phyloP scores from a whole-genome alignment of 1,140 invertebrate genomes.

The Drosophila guanche region DNA sequence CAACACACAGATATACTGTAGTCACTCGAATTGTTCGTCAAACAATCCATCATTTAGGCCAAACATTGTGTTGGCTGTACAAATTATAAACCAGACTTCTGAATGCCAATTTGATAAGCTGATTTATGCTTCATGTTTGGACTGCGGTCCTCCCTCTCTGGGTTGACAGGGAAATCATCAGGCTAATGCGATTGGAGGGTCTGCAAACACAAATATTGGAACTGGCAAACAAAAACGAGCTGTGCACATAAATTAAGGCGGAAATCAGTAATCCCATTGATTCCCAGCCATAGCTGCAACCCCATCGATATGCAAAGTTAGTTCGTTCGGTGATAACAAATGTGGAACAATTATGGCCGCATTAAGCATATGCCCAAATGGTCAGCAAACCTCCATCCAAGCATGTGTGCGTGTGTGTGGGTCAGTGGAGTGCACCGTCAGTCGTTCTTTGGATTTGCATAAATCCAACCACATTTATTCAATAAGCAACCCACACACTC shows the following conservation, averaged over 20 bases:
- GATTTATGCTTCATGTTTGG: conserved; percentile 63
- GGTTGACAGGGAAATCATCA: conserved; percentile 69
- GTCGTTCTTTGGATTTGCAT: conserved; percentile 60
- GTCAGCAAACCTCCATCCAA: conserved; percentile 19
- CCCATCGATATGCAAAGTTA: conserved; percentile 49
- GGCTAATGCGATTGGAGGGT: conserved; percentile 65
- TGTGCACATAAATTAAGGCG: conserved; percentile 46
- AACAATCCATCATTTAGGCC: conserved; percentile 53
- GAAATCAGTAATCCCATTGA: conserved; percentile 47
- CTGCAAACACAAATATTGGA: conserved; percentile 57
- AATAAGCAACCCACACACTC: conserved; percentile 50
- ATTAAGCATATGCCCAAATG: conserved; percentile 61
- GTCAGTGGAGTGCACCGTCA: conserved; percentile 29
- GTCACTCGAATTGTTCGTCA: conserved; percentile 24
- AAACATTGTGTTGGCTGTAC: conserved; percentile 49
- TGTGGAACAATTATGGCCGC: conserved; percentile 69
- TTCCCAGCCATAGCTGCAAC: conserved; percentile 33
- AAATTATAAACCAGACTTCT: conserved; percentile 60
- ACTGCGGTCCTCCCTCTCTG: conserved; percentile 23
- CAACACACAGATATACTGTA: background rate
- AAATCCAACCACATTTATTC: conserved; percentile 71
- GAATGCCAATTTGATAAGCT: conserved; percentile 66
- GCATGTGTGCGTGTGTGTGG: background rate
- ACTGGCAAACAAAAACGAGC: conserved; percentile 60
- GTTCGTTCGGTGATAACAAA: conserved; percentile 61